A percentile compares a stretch with the other conserved stretches of the same genome.
phyloP scores from a whole-genome alignment of 1,140 invertebrate genomes.

The Callitettix versicolor region DNA sequence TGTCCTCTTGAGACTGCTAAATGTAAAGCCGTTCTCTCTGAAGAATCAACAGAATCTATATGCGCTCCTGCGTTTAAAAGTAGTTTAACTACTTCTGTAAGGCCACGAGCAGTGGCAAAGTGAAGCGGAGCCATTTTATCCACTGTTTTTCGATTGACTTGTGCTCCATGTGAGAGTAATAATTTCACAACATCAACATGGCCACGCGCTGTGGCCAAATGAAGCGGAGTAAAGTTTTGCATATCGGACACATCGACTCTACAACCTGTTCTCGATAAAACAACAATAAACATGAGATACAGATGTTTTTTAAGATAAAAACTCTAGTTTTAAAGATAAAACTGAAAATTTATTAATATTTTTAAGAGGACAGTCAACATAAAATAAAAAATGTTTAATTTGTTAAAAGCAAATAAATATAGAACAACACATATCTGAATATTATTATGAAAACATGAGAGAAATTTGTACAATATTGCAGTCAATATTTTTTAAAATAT shows the following conservation, averaged over 20 bases:
- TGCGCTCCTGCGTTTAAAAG: slow-evolving; percentile 37
- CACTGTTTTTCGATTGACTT: slow-evolving; percentile 29
- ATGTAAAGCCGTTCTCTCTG: slow-evolving; percentile 44
- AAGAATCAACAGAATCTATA: slow-evolving; percentile 43
- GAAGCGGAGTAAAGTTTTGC: slow-evolving; percentile 34
- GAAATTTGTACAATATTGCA: too few species aligned
- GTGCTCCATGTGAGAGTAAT: slow-evolving; percentile 27
- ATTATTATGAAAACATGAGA: too few species aligned
- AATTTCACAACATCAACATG: slow-evolving; percentile 29
- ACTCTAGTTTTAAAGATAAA: too few species aligned
- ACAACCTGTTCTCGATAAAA: slow-evolving; percentile 20
- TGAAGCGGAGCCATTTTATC: slow-evolving; percentile 35
- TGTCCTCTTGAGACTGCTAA: slow-evolving; percentile 38
- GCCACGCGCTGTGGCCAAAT: slow-evolving; percentile 33
- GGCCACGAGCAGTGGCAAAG: slow-evolving; percentile 32
- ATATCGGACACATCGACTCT: slow-evolving; percentile 23
- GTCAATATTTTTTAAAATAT: too few species aligned
- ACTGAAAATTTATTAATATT: too few species aligned
- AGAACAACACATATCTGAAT: too few species aligned
- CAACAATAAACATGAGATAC: too few species aligned
- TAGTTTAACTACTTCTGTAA: slow-evolving; percentile 28
- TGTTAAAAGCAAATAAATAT: too few species aligned
- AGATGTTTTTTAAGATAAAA: too few species aligned
- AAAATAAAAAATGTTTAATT: too few species aligned
- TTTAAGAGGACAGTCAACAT: too few species aligned